A percentile compares a stretch with the other conserved stretches of the same genome.
phyloP scores from a whole-genome alignment of 2,797 vertebrate genomes.

The Loris lydekkerianus region DNA sequence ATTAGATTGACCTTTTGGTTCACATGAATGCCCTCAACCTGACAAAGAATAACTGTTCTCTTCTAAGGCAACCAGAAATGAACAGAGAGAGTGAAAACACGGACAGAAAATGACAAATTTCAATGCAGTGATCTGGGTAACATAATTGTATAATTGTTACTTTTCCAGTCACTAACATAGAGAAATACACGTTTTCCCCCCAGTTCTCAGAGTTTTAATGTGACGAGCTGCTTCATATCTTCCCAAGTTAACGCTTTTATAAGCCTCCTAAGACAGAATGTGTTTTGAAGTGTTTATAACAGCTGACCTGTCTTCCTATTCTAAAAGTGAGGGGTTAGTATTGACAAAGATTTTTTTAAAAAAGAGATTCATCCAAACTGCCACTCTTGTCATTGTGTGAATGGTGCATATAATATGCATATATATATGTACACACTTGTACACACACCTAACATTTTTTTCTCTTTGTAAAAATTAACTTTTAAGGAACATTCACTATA shows the following conservation, averaged over 20 bases:
- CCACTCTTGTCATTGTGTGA: conserved; percentile 18
- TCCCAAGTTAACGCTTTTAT: conserved; percentile 82
- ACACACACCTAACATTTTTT: background rate
- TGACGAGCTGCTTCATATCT: conserved; percentile 82
- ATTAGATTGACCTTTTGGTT: conserved; percentile 91
- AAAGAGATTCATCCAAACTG: conserved; percentile 39
- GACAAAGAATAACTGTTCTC: conserved; percentile 86
- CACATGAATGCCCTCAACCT: conserved; percentile 87
- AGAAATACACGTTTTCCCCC: conserved; percentile 84
- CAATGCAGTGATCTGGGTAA: conserved; percentile 78
- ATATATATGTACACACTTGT: background rate
- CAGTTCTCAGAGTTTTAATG: conserved; percentile 83
- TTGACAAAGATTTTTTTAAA: conserved; percentile 63
- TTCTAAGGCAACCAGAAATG: conserved; percentile 83
- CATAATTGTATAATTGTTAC: conserved; percentile 84
- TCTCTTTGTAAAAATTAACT: conserved; percentile 36
- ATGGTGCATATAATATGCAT: background rate
- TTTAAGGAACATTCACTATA: background rate
- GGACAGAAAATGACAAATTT: conserved; percentile 85
- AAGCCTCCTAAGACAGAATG: conserved; percentile 72
- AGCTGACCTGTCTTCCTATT: conserved; percentile 75
- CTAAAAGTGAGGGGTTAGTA: conserved; percentile 68
- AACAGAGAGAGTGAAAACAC: conserved; percentile 85
- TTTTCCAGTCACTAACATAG: conserved; percentile 82
- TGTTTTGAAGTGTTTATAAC: conserved; percentile 80